Conservation (phyloP, 2,797 vertebrate species). For the Myotis pilosus region DNA sequence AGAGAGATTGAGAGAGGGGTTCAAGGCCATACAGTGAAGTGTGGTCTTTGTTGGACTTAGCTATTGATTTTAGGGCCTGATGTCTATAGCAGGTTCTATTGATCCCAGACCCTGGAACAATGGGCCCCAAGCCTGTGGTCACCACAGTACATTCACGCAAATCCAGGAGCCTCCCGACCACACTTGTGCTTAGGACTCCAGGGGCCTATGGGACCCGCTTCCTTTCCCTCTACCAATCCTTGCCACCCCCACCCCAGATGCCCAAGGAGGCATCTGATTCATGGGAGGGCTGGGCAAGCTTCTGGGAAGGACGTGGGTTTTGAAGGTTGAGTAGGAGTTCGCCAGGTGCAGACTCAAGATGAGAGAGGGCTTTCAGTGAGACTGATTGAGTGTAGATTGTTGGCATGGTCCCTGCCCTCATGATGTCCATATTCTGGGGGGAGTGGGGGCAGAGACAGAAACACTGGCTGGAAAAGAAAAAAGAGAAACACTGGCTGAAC, state of each 20-base stretch:
- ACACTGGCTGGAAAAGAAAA: not conserved
- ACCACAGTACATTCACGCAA: fast-evolving
- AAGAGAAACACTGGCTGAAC: not conserved
- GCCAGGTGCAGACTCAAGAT: not conserved
- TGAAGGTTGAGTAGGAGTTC: not conserved
- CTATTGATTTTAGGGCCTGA: not conserved
- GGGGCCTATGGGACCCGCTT: not conserved
- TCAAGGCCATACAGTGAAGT: not conserved
- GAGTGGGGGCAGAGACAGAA: not conserved
- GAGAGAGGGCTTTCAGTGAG: not conserved
- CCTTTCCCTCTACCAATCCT: not conserved
- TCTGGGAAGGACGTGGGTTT: not conserved
- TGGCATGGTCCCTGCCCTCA: not conserved
- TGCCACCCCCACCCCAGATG: too few species aligned
- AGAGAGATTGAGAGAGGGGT: not conserved
- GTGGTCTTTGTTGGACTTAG: not conserved
- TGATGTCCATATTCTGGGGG: not conserved
- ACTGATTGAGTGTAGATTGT: not conserved
- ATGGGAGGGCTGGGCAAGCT: not conserved
- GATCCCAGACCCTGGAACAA: not conserved
- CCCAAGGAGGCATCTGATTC: not conserved
- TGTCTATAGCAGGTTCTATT: not conserved
- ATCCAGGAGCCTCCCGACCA: not conserved
- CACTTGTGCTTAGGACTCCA: not conserved
- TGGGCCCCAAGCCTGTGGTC: not conserved